phyloP scores from a whole-genome alignment of 2,888 invertebrate genomes.

The Axea sp. region DNA sequence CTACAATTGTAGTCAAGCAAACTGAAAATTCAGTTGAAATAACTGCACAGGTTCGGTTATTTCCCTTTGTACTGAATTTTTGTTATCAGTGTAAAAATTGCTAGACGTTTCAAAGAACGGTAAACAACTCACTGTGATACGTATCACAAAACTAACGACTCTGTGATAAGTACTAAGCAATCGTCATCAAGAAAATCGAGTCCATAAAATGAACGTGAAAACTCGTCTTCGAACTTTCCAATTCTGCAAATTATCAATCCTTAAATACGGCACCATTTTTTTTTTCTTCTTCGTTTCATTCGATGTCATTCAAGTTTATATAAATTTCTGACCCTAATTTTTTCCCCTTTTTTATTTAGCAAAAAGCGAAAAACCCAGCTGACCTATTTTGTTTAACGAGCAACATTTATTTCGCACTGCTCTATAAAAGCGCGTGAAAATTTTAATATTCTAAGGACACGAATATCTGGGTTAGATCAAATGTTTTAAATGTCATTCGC shows the following conservation, averaged over 20 bases:
- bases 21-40: too few relatives aligned
- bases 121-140: too few relatives aligned
- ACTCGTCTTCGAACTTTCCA: too few relatives aligned
- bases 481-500: slow-evolving; percentile 44
- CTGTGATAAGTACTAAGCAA: too few relatives aligned
- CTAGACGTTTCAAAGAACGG: too few relatives aligned
- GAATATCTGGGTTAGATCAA: slow-evolving; percentile 32
- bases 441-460: slow-evolving; percentile 14
- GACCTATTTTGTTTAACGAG: slow-evolving; percentile 8
- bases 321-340: background rate
- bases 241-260: slow-evolving; percentile 7
- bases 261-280: slow-evolving; percentile 2
- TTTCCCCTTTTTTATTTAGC: background rate
- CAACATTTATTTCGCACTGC: background rate
- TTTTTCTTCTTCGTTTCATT: background rate
- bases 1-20: too few relatives aligned
- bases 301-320: background rate
- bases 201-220: slow-evolving; percentile 15
- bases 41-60: too few relatives aligned
- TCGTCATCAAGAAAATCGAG: too few relatives aligned
- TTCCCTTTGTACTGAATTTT: too few relatives aligned
- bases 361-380: background rate
- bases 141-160: too few relatives aligned
- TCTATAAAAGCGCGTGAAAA: slow-evolving; percentile 3
- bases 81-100: too few relatives aligned